A percentile compares a stretch with the other conserved stretches of the same genome.
Evolutionary conservation across 2,797 vertebrate species (phyloP).

Genomic region (Notoglanidium macrostoma): DNA sequence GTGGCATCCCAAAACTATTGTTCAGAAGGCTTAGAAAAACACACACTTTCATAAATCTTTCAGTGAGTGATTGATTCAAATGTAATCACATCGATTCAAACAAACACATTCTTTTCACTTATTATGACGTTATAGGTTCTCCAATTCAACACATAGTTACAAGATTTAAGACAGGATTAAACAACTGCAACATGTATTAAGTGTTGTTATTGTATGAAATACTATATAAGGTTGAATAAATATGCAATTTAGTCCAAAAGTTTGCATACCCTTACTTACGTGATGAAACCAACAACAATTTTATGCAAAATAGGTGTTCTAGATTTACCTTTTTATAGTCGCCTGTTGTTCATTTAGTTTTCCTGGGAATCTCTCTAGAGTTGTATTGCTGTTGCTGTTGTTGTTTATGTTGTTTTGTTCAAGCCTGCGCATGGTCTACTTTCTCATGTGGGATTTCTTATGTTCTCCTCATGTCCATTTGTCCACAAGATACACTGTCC

Average conservation of each 20-base stretch:
- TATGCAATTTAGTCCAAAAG: neutral
- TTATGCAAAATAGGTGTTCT: neutral
- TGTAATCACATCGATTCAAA: neutral
- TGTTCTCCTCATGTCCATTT: neutral
- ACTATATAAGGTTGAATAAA: neutral
- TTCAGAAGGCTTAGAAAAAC: neutral
- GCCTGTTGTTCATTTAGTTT: neutral
- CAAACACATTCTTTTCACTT: neutral
- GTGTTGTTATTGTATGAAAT: neutral
- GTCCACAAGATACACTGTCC: neutral
- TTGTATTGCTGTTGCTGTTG: neutral
- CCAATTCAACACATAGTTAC: neutral
- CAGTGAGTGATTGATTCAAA: neutral
- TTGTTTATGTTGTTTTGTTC: neutral
- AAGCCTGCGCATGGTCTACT: neutral
- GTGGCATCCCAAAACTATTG: constrained; percentile 24
- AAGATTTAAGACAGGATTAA: neutral
- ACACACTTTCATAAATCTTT: neutral
- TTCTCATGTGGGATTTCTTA: neutral
- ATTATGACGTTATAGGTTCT: neutral
- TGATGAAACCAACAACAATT: constrained; percentile 11
- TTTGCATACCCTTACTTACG: neutral
- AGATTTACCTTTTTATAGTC: neutral
- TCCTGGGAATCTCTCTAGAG: too few relatives aligned
- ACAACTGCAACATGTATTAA: neutral